Evolutionary conservation across 2,797 vertebrate genomes (phyloP).

Genomic region (Leptatherina wallacei): DNA sequence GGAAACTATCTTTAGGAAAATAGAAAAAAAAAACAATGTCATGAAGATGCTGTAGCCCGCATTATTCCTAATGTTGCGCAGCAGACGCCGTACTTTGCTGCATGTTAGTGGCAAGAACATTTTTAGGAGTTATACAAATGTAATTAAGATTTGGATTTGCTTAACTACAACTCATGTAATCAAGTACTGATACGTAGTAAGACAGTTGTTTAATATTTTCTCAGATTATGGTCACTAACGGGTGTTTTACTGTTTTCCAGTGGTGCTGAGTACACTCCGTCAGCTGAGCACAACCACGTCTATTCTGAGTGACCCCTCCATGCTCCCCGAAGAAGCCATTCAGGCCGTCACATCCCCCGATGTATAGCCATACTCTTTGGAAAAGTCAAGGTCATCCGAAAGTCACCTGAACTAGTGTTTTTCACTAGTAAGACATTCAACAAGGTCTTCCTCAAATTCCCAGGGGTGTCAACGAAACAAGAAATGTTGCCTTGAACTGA

Average conservation of each 20-base stretch:
- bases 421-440: slow-evolving; percentile 20
- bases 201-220: too few relatives aligned
- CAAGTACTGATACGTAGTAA: not conserved
- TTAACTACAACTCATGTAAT: not conserved
- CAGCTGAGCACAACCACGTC: slow-evolving; percentile 92
- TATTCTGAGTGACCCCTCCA: slow-evolving; percentile 88
- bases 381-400: slow-evolving; percentile 10
- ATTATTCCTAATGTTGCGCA: not conserved
- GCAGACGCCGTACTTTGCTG: not conserved
- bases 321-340: slow-evolving; percentile 89
- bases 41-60: not conserved
- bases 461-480: not conserved
- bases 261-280: slow-evolving; percentile 90
- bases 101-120: too few relatives aligned
- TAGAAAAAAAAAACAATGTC: not conserved
- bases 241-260: slow-evolving; percentile 60
- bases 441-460: slow-evolving; percentile 43
- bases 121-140: too few relatives aligned
- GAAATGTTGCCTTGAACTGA: not conserved
- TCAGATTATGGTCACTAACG: slow-evolving; percentile 1
- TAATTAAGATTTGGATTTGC: not conserved
- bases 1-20: slow-evolving; percentile 4
- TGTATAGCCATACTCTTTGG: slow-evolving; percentile 67
- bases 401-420: slow-evolving; percentile 17
- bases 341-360: slow-evolving; percentile 82